Evolutionary conservation across 2,888 invertebrate species (phyloP), one percentile per base, ranked within the genome.

Genomic region (Autographa pulchrina): DNA sequence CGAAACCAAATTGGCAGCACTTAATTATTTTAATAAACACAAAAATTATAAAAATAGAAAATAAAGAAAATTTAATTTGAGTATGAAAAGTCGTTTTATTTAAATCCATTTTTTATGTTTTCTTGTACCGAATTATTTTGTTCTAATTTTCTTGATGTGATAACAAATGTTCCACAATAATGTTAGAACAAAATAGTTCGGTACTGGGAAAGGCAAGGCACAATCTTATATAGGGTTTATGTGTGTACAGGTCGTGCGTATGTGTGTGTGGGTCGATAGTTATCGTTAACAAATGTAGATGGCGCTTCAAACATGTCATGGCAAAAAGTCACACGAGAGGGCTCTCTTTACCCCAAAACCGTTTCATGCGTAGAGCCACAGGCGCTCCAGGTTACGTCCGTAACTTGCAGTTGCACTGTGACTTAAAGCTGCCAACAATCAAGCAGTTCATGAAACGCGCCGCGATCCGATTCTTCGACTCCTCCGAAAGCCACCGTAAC

Each of bases 41-140:
- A 61, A 67, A 61, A 20, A 63, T 66, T 25, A 32, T 66, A 66
- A 66, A 66, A 66, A 48, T 43, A 59, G n/a, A 32, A 66, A 59
- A 32, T 63, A 54, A 63, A 61, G 38, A 60, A 38, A 35, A 60
- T 60, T 13, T 7, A 32, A n/a, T 35, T 60, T n/a, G 9, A 35
- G 14, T 18, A 16, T 5, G n/a, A n/a, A 52, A 1, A 52, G 38
- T 38, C 6, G 35, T 60, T 60, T 60, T 35, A 60, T 35, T 35
- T 16, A 35, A 60, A 35, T n/a, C 60, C 38, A 60, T 20, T 7
- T 60, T 38, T 35, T 35, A 14, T 38, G 11, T 35, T 60, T 60
- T 35, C 14, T 11, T 2, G 56, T 56, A 56, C 56, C 56, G 56
- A 56, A 56, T 14, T 41, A 41, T 41, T 54, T 54, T 54, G 52